Evolutionary conservation across 1,140 invertebrate genomes (phyloP).

Genomic region (Halesus radiatus): DNA sequence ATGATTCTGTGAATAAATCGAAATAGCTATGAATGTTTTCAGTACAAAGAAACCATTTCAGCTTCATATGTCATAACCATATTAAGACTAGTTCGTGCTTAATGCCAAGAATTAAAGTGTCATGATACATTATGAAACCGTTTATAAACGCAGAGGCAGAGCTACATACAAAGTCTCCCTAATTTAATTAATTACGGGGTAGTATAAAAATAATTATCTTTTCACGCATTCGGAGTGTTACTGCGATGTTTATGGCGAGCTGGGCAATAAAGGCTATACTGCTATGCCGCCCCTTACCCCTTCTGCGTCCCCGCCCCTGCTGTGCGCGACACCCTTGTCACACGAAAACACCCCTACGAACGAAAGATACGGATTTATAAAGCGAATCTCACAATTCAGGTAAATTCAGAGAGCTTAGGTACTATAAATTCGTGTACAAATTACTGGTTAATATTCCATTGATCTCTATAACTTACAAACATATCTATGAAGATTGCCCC

Average conservation of each 20-base stretch:
- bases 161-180: neutral
- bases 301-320: neutral
- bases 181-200: conserved; percentile 37
- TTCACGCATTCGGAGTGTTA: conserved; percentile 28
- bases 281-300: neutral
- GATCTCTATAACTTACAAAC: no score
- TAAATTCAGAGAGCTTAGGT: no score
- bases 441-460: no score
- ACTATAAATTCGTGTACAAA: no score
- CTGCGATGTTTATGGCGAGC: conserved; percentile 21
- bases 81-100: no score
- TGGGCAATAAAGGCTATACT: conserved; percentile 9
- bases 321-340: neutral
- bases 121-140: neutral
- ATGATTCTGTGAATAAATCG: no score
- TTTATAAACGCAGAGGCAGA: neutral
- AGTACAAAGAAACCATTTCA: no score
- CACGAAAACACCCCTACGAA: neutral
- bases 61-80: no score
- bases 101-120: no score
- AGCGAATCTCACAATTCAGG: neutral
- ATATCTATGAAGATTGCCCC: no score
- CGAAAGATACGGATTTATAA: neutral
- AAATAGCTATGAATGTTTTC: no score
- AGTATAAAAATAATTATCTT: conserved; percentile 41